A percentile compares a stretch with the other conserved stretches of the same genome.
phyloP scores from a whole-genome alignment of 2,888 invertebrate species.

The Dysmachus trigonus region DNA sequence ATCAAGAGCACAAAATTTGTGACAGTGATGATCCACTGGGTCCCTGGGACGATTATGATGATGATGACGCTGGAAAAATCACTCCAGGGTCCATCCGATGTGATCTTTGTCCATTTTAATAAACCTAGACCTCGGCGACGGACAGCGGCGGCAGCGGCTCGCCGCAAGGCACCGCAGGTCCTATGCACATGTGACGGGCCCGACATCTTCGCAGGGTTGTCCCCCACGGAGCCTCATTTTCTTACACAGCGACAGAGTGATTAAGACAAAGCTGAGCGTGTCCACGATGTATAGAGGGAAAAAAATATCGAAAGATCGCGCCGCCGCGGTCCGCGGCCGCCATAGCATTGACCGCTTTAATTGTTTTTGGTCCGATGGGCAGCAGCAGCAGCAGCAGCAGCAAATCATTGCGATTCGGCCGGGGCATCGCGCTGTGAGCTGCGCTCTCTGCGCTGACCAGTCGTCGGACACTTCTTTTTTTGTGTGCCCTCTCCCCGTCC shows the following conservation, averaged over 20 bases:
- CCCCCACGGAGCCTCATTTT: slow-evolving; percentile 40
- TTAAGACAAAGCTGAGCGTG: slow-evolving; percentile 42
- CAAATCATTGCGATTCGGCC: neutral
- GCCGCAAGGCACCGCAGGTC: neutral
- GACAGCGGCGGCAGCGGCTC: neutral
- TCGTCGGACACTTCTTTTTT: neutral
- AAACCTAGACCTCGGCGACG: neutral
- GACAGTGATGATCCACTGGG: slow-evolving; percentile 41
- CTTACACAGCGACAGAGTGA: slow-evolving; percentile 32
- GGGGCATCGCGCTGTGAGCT: neutral
- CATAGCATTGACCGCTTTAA: slow-evolving; percentile 41
- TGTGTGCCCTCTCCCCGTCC: neutral
- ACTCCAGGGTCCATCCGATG: neutral
- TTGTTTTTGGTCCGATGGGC: slow-evolving; percentile 39
- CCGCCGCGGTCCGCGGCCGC: neutral
- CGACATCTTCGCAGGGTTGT: neutral
- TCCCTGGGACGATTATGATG: neutral
- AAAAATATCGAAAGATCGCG: neutral
- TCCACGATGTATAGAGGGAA: neutral
- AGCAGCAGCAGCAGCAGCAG: neutral
- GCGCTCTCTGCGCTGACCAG: neutral
- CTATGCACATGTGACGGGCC: slow-evolving; percentile 29
- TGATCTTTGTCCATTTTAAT: neutral
- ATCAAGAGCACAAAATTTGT: slow-evolving; percentile 22
- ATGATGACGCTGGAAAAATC: slow-evolving; percentile 40